Conservation (phyloP, 2,797 vertebrate species). For the Leontopithecus rosalia region DNA sequence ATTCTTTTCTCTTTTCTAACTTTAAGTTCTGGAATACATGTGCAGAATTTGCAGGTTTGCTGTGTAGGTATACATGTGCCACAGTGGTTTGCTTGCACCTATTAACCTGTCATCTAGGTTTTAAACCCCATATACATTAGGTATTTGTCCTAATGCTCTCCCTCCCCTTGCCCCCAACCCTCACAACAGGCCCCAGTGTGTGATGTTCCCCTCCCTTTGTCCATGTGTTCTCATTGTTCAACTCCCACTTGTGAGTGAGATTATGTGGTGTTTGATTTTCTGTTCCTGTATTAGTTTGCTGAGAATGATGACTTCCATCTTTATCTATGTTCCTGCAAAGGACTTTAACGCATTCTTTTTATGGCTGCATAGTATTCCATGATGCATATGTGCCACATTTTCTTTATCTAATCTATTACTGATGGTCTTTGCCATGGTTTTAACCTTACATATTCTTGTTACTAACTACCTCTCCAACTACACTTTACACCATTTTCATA, state of each 20-base stretch:
- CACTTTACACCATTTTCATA: not conserved
- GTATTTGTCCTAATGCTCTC: not conserved
- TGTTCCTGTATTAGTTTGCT: not conserved
- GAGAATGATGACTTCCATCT: not conserved
- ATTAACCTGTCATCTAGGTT: not conserved
- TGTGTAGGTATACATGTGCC: not conserved
- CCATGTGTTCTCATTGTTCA: not conserved
- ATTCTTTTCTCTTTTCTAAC: not conserved
- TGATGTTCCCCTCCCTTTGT: not conserved
- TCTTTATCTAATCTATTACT: not conserved
- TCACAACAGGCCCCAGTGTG: not conserved
- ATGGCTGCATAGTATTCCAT: not conserved
- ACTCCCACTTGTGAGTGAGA: not conserved
- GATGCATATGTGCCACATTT: not conserved
- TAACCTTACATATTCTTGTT: not conserved
- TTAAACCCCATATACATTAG: not conserved
- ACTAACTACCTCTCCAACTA: not conserved
- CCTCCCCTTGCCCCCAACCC: not conserved
- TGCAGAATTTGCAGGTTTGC: not conserved
- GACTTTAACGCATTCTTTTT: not conserved
- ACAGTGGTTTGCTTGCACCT: not conserved
- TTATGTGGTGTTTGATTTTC: not conserved
- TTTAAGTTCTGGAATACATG: not conserved
- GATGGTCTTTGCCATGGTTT: rapidly evolving
- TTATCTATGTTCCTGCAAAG: not conserved